Percentiles rank a stretch among this genome's conserved stretches.
phyloP scores from a whole-genome alignment of 2,797 vertebrate genomes.

The Thunnus albacares region DNA sequence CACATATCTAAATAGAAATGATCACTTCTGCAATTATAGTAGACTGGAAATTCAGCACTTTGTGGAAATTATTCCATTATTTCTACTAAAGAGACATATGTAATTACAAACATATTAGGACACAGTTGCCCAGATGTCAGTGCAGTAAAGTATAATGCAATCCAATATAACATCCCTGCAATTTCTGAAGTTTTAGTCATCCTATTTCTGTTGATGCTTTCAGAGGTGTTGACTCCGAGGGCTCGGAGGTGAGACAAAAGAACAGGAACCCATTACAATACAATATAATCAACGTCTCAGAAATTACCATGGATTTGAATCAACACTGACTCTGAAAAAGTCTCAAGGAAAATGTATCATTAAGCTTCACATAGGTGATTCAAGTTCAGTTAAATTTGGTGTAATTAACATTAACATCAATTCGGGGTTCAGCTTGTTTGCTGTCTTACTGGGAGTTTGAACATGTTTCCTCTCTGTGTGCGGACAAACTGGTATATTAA shows the following conservation, averaged over 20 bases:
- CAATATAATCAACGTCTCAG: slow-evolving; percentile 21
- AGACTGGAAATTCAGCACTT: neutral
- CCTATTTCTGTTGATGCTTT: slow-evolving; percentile 14
- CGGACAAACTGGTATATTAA: no score
- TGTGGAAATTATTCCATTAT: neutral
- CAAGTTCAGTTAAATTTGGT: neutral
- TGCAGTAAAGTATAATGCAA: neutral
- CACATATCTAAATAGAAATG: neutral
- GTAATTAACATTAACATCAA: neutral
- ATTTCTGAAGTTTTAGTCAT: slow-evolving; percentile 27
- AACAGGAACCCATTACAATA: neutral
- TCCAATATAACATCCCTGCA: neutral
- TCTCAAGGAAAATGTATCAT: slow-evolving; percentile 17
- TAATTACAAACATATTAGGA: neutral
- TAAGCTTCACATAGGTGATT: slow-evolving; percentile 7
- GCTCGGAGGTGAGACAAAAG: slow-evolving; percentile 1
- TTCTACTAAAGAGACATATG: neutral
- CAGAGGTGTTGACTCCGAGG: slow-evolving; percentile 5
- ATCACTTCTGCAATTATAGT: slow-evolving; percentile 10
- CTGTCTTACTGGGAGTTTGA: no score
- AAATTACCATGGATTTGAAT: slow-evolving; percentile 14
- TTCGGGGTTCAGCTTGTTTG: no score
- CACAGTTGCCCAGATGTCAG: neutral
- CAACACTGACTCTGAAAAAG: neutral
- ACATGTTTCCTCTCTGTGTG: no score